These are phyloP conservation scores for Drosophila cardini DNA, from an alignment of 1,140 invertebrate genomes.

Conservation along the genomic window DNA sequence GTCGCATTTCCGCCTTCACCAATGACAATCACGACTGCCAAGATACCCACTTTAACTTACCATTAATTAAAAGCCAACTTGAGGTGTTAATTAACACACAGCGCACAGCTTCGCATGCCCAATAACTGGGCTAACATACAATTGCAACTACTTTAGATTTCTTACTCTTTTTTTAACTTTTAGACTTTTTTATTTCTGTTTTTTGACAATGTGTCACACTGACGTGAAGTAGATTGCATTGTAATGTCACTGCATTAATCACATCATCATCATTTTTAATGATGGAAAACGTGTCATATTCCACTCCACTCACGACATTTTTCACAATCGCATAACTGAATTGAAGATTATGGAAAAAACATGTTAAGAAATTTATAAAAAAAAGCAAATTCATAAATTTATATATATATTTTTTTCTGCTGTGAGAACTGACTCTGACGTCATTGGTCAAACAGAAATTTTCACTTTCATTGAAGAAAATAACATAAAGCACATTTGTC, in stretches of 20 bases:
- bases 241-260: conserved; percentile 68
- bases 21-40: conserved; percentile 18
- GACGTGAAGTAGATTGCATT: conserved; percentile 45
- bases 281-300: conserved; percentile 71
- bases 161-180: not conserved
- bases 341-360: conserved; percentile 27
- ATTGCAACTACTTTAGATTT: conserved; percentile 1
- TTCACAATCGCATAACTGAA: conserved; percentile 23
- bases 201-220: conserved; percentile 71
- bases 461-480: conserved; percentile 66
- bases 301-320: conserved; percentile 50
- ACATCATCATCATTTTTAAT: conserved; percentile 74
- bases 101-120: conserved; percentile 50
- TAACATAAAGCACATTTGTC: conserved; percentile 7
- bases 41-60: conserved; percentile 32
- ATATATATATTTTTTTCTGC: conserved; percentile 28
- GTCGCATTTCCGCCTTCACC: conserved; percentile 69
- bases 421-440: conserved; percentile 34
- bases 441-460: conserved; percentile 37
- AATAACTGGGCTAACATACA: conserved; percentile 73
- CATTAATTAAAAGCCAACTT: conserved; percentile 59
- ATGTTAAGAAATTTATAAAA: conserved; percentile 29
- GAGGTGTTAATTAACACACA: conserved; percentile 68
- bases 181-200: conserved; percentile 10
- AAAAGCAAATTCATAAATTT: not conserved